These are phyloP conservation scores for Nysson spinosus DNA, from an alignment of 2,888 invertebrate species.

Conservation along the genomic window DNA sequence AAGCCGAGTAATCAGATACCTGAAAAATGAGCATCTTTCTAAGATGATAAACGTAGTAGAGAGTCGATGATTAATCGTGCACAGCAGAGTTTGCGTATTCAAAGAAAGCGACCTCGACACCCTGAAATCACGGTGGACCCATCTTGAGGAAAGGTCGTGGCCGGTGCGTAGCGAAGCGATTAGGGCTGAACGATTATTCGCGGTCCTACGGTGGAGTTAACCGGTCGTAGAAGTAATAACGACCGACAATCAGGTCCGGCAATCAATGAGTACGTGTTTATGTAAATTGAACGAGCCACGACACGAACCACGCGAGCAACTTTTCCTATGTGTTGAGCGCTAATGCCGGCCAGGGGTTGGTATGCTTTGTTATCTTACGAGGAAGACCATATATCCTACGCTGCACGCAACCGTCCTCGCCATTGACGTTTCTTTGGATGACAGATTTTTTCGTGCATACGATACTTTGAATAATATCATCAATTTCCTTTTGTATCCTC, in stretches of 20 bases:
- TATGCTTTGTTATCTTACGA: slow-evolving; percentile 57
- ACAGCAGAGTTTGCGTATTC: slow-evolving; percentile 16
- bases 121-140: slow-evolving; percentile 11
- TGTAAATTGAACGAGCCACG: slow-evolving; percentile 72
- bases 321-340: slow-evolving; percentile 54
- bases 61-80: slow-evolving; percentile 19
- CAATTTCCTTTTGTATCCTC: too few species aligned
- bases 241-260: slow-evolving; percentile 67
- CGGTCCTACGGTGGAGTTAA: slow-evolving; percentile 55
- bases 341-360: slow-evolving; percentile 35
- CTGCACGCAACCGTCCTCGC: slow-evolving; percentile 36
- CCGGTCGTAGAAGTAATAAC: slow-evolving; percentile 69
- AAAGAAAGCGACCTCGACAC: slow-evolving; percentile 21
- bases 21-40: too few species aligned
- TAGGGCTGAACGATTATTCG: slow-evolving; percentile 59
- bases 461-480: not conserved
- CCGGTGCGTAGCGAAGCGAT: slow-evolving; percentile 51
- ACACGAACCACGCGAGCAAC: slow-evolving; percentile 66
- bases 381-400: slow-evolving; percentile 38
- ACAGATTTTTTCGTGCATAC: slow-evolving; percentile 18
- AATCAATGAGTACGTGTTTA: slow-evolving; percentile 75
- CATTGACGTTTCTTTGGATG: slow-evolving; percentile 13
- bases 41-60: too few species aligned
- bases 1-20: too few species aligned
- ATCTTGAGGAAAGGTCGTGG: slow-evolving; percentile 29